Evolutionary conservation across 1,140 invertebrate genomes (phyloP), one percentile per base, ranked within the genome.

Genomic region (Drosophila melanica): DNA sequence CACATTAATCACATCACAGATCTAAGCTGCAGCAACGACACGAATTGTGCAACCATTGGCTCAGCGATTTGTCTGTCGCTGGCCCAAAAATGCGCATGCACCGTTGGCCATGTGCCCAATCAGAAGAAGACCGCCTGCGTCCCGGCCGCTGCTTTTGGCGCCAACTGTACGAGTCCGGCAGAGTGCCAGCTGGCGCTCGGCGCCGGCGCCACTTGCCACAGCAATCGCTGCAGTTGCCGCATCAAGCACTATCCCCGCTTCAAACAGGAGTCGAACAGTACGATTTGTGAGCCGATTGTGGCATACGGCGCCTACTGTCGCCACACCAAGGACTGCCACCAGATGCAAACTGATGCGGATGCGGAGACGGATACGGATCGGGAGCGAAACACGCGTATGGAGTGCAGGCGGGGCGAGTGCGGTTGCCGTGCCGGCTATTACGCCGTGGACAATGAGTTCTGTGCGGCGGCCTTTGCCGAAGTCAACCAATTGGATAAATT

Each of bases 341-440:
- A 73, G 27, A 11, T 16, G 54, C n/a, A 81, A 18, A 33, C 9
- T 50, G 14, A 12, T 1, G 50, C 11, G 27, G 7, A 12, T 5
- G 20, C 20, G 20, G 20, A 23, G 1, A 33, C 9, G 54, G 20
- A 14, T 0, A 30, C 11, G 23, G 7, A 35, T 4, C 35, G 14
- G 8, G 10, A 41, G 18, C 11, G 30, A 16, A 33, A 33, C 2
- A 2, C 18, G 30, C 7, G 53, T 5, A 80, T 87, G 85, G 39
- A 54, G 6, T 87, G 84, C 51, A 33, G 35, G 5, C 75, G 39
- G 50, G 77, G 76, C 27, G 84, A 87, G 20, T 87, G 84, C 41
- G 16, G 12, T 3, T 87, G 84, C 59, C 69, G 53, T 8, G 20
- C 23, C 0, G 23, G 41, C 4, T 58, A 75, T n/a, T 20, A 20